Base-by-base conservation (phyloP, 2,888 invertebrate genomes). In the Eulithis prunata region DNA sequence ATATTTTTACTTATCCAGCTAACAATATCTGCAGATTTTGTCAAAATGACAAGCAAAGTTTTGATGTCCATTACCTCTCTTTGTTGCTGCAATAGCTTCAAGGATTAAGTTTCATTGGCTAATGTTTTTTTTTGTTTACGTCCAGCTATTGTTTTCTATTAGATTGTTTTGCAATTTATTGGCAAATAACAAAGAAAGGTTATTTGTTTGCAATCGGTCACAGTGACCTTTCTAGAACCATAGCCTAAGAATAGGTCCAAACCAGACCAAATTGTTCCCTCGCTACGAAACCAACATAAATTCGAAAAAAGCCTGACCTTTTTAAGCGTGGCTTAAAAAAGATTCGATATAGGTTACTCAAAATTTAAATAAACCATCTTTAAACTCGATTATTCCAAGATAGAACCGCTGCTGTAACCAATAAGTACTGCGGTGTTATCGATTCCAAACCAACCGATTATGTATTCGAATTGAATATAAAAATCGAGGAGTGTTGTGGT, bases 391-490 rank as follows among this genome's bases (percentile, higher is more conserved):
- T 47, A 63, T 57, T 57, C 21, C 3, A 49, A 10, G 32, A 38
- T 14, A 12, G 45, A 13, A 47, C 4, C 32, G 32, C 13, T 14
- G 41, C 41, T 38, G 14, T 55, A 51, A 52, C 49, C 52, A 54
- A 57, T 55, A 38, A 61, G 49, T 46, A 55, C 45, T 43, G 54
- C 54, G 49, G 60, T 61, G 47, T 55, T 59, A 64, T 64, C 36
- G 64, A 59, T 55, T 45, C 11, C 55, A 47, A 8, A 1, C 28
- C 41, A 28, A 54, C 10, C 64, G 52, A 59, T 58, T 49, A n/a
- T n/a, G n/a, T n/a, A 14, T 56, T 45, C 21, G n/a, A 58, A 51
- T 56, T 54, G 64, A 56, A 68, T 71, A 58, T 10, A 43, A 56
- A 51, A 61, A 63, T 36, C 52, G 54, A 28, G 53, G 47, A 66